Conservation (phyloP, 2,113 vertebrate species). For the Saguinus midas region DNA sequence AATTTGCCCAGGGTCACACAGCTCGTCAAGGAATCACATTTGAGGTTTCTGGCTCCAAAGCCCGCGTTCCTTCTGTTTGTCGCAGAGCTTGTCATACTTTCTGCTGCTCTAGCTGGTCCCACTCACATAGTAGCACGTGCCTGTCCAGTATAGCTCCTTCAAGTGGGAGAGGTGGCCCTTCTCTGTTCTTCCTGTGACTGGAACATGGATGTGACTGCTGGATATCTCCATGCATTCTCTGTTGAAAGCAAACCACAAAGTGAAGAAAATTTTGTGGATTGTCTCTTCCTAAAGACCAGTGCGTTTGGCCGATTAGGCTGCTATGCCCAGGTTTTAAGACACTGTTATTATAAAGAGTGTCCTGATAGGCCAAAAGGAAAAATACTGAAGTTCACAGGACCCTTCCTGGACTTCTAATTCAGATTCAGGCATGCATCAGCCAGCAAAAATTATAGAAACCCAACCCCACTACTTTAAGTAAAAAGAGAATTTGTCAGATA, state of each 20-base stretch:
- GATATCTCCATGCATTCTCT: not conserved
- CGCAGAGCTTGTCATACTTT: not conserved
- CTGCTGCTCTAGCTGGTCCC: not conserved
- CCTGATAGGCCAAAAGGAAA: not conserved
- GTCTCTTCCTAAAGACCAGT: not conserved
- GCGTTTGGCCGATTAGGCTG: not conserved
- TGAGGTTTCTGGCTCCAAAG: not conserved
- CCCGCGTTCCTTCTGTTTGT: not conserved
- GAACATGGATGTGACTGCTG: not conserved
- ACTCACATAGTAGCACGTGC: fast-evolving
- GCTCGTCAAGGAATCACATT: not conserved
- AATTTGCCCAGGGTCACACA: not conserved
- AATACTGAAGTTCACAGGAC: not conserved
- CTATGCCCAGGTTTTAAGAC: not conserved
- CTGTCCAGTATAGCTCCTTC: not conserved
- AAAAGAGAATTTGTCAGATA: not conserved
- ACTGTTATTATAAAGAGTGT: not conserved
- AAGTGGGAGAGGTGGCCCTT: not conserved
- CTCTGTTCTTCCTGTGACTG: not conserved
- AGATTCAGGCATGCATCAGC: not conserved
- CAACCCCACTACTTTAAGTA: not conserved
- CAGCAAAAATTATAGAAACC: not conserved
- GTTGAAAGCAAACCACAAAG: too few relatives aligned
- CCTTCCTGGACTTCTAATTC: not conserved
- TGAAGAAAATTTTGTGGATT: not conserved